These are phyloP conservation scores for Melanocharis versteri DNA, from an alignment of 2,113 vertebrate species.

Conservation along the genomic window DNA sequence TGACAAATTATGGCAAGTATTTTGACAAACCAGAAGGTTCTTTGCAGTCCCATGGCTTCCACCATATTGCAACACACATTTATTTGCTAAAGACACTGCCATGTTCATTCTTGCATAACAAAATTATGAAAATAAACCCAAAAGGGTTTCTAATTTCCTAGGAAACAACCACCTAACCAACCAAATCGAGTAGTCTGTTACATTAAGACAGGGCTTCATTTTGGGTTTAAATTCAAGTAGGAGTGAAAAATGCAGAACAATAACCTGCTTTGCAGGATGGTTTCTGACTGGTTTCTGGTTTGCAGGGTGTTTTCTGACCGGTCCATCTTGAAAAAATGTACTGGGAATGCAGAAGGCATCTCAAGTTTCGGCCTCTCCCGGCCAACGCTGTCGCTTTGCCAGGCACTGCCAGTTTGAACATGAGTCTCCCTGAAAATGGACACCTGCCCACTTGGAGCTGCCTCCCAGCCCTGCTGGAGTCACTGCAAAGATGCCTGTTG, in stretches of 20 bases:
- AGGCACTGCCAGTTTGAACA: background rate
- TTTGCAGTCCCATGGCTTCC: background rate
- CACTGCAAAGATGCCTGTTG: background rate
- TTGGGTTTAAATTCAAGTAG: background rate
- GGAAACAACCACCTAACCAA: background rate
- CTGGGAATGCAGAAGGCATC: background rate
- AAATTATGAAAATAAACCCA: background rate
- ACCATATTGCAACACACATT: background rate
- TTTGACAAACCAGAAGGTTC: background rate
- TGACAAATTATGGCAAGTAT: background rate
- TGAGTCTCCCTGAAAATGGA: background rate
- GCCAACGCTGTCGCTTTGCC: background rate
- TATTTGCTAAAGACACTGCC: background rate
- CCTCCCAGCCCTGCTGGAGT: background rate
- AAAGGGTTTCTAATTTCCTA: background rate
- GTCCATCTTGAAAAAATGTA: background rate
- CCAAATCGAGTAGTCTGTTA: background rate
- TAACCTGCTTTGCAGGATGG: background rate
- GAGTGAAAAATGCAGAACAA: background rate
- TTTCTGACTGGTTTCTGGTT: background rate
- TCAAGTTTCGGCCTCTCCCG: background rate
- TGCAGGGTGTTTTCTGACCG: background rate
- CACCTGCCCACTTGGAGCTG: background rate
- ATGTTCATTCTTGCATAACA: background rate
- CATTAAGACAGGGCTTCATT: background rate